phyloP scores from a whole-genome alignment of 2,113 vertebrate species.

The Typhlomys cinereus region DNA sequence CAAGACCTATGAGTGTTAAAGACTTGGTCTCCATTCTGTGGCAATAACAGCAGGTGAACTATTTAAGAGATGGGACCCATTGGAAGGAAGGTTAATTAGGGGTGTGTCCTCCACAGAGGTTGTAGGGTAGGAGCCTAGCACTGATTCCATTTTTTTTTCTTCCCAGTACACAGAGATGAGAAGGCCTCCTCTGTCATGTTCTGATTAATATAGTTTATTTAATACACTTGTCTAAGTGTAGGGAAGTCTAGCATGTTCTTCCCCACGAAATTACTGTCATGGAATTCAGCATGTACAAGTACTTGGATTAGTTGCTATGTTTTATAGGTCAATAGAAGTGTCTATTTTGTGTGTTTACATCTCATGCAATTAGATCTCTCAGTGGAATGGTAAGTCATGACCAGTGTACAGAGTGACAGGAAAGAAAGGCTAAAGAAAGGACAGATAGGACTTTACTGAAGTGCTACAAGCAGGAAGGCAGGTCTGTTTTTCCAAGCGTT shows the following conservation, averaged over 20 bases:
- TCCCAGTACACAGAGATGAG: background rate
- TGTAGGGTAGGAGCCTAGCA: too few species aligned
- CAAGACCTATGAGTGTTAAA: background rate
- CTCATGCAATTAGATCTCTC: background rate
- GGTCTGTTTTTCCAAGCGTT: background rate
- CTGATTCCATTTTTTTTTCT: accelerated
- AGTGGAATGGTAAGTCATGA: background rate
- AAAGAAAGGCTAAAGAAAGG: background rate
- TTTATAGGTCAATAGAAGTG: background rate
- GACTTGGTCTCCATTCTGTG: background rate
- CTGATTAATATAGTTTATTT: background rate
- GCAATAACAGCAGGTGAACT: too few species aligned
- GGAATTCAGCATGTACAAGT: background rate
- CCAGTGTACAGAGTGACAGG: accelerated
- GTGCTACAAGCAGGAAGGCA: background rate
- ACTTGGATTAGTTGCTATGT: background rate
- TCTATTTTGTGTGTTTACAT: background rate
- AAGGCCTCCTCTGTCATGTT: too few species aligned
- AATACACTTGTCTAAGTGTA: background rate
- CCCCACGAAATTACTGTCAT: background rate
- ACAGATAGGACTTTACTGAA: too few species aligned
- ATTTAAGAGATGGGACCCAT: background rate
- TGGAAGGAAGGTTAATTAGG: background rate
- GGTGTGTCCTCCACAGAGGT: background rate
- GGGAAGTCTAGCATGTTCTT: background rate